phyloP scores from a whole-genome alignment of 37 sponge, comb jelly and placozoan genomes.

The Hexactinellida sp. region DNA sequence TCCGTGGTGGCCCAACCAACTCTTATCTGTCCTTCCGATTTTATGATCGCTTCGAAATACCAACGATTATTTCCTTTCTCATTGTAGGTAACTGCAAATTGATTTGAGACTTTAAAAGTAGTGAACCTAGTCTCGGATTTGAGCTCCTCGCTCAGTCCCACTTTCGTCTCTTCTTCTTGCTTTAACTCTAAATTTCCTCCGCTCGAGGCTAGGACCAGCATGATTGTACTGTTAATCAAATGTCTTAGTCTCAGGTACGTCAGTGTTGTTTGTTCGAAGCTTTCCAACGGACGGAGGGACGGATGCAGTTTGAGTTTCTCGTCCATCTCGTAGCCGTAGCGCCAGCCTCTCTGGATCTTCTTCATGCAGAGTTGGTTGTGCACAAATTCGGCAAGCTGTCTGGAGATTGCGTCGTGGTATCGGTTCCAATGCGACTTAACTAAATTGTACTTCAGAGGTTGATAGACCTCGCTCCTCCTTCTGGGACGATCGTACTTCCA shows the following conservation, averaged over 20 bases:
- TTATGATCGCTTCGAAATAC: conserved; percentile 12
- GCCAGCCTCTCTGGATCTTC: not conserved
- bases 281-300: not conserved
- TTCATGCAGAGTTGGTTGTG: not conserved
- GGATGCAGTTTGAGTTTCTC: not conserved
- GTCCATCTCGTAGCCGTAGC: not conserved
- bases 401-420: not conserved
- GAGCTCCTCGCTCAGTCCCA: not conserved
- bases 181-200: conserved; percentile 2
- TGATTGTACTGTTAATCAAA: conserved; percentile 5
- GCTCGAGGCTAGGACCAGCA: not conserved
- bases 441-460: not conserved
- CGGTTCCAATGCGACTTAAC: not conserved
- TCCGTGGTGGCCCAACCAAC: not conserved
- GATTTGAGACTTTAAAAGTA: conserved; percentile 3
- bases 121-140: not conserved
- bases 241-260: not conserved
- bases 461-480: not conserved
- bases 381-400: not conserved
- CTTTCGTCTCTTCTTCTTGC: not conserved
- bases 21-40: conserved; percentile 8
- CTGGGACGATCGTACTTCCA: not conserved
- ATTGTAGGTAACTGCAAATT: not conserved
- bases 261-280: not conserved
- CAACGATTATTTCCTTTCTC: conserved; percentile 1